Evolutionary conservation across 2,888 invertebrate species (phyloP), one percentile per base, ranked within the genome.

Genomic region (Sepioteuthis lessoniana): DNA sequence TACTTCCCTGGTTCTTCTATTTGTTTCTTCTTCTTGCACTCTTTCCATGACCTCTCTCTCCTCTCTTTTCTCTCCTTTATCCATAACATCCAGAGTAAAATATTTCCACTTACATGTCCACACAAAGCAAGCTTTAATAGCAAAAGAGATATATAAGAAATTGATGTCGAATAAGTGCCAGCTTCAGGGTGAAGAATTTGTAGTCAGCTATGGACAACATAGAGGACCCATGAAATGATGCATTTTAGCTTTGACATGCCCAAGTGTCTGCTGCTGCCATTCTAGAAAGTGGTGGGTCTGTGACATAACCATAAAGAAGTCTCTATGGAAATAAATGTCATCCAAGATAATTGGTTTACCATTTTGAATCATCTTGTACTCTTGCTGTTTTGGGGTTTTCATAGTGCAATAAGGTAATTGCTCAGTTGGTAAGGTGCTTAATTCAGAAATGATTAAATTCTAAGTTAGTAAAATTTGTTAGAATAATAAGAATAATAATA

Each of bases 121-220:
- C 28, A 55, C 28, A n/a, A 76, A n/a, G 76, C 76, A 4, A 35
- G 76, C n/a, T 76, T 76, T 76, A 76, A 76, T 76, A 76, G n/a
- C 35, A 76, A 76, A 76, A 76, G 76, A n/a, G 76, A 76, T n/a
- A 76, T 76, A n/a, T n/a, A 35, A n/a, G 35, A 35, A 76, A 76
- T n/a, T 76, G 76, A 76, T 76, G 76, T 76, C 76, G n/a, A 76
- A n/a, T 76, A 76, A 76, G n/a, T 76, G 76, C 76, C 21, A 76
- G n/a, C 76, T 76, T n/a, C n/a, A n/a, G n/a, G 76, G n/a, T n/a
- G n/a, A 76, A 76, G 76, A 76, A 76, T 10, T 55, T 55, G 55
- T 55, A 55, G 55, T 55, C 55, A 55, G 55, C 55, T 55, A 55
- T 55, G 55, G 55, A 55, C 55, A 55, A 55, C 55, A 55, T 16